Evolutionary conservation across 2,888 invertebrate genomes (phyloP), one percentile per base, ranked within the genome.

Genomic region (Xestia c-nigrum): DNA sequence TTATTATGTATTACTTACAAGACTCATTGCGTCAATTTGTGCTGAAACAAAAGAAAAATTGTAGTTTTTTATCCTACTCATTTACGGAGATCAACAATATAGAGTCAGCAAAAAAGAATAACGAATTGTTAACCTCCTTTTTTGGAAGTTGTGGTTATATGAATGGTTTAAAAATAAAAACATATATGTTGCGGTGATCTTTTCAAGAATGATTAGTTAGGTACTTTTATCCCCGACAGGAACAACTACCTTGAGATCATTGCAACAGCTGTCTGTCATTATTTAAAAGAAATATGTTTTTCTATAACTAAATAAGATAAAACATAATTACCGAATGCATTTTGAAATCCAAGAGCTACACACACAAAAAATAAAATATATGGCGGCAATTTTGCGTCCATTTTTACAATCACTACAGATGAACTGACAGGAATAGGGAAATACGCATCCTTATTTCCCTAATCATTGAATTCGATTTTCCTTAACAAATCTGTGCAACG

Each of bases 351-450:
- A 78, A 73, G 6, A 57, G 38, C 24, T 10, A 59, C 57, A 81
- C 81, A 81, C 43, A 65, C 24, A 14, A 74, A 57, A 38, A 65
- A 59, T 78, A 50, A 16, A 19, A 65, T 5, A 7, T 1, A 46
- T 5, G 16, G 1, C 0, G 9, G 43, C 10, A 65, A 21, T n/a
- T 46, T 59, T 0, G 43, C 81, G 74, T 74, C 74, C 78, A 78
- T 81, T 64, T 57, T 73, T 46, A 0, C 19, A n/a, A 78, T 43
- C 12, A 0, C 38, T 38, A 21, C 16, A 59, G 24, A 43, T 50
- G 19, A 0, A 78, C 74, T 78, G 64, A 65, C 47, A 43, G 10
- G n/a, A 59, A 59, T 74, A 81, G 21, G 78, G 14, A 81, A 74
- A 81, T 57, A 65, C 14, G 10, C 10, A 57, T 57, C 31, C 9